Percentiles rank a stretch among this genome's conserved stretches.
phyloP scores from a whole-genome alignment of 2,888 invertebrate genomes.

The Bugula neritina region DNA sequence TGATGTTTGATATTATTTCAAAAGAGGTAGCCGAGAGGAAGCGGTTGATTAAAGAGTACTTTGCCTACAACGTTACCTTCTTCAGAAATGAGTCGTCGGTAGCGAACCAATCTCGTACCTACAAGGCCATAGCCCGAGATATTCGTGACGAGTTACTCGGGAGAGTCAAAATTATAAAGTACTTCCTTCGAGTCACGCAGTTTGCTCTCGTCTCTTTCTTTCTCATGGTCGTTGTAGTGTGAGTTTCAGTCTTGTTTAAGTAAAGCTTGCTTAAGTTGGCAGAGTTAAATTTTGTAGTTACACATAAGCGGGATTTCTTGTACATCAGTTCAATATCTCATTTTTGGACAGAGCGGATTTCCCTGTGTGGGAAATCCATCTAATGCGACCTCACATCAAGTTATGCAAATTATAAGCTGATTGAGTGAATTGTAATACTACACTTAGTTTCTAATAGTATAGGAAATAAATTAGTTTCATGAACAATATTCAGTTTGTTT shows the following conservation, averaged over 20 bases:
- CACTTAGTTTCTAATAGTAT: no score
- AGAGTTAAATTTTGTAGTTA: not conserved
- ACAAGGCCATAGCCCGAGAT: not conserved
- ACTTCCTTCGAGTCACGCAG: not conserved
- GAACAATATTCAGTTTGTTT: no score
- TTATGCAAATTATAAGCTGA: no score
- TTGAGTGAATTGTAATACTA: no score
- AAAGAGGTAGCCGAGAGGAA: not conserved
- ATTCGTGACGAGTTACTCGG: not conserved
- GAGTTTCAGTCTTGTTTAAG: not conserved
- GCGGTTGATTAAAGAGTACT: not conserved
- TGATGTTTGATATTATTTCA: not conserved
- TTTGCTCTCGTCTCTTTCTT: not conserved
- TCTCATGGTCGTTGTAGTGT: slow-evolving; percentile 5
- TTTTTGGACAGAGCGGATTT: no score
- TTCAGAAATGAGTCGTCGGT: not conserved
- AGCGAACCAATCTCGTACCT: not conserved
- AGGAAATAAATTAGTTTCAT: no score
- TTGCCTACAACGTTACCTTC: slow-evolving; percentile 3
- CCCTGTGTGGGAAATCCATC: no score
- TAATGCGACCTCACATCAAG: no score
- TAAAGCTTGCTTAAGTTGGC: not conserved
- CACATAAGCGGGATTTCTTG: not conserved
- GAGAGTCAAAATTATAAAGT: not conserved
- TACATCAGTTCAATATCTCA: no score